A percentile compares a stretch with the other conserved stretches of the same genome.
Evolutionary conservation across 1,140 invertebrate species (phyloP).

Genomic region (Oedothorax gibbosus): DNA sequence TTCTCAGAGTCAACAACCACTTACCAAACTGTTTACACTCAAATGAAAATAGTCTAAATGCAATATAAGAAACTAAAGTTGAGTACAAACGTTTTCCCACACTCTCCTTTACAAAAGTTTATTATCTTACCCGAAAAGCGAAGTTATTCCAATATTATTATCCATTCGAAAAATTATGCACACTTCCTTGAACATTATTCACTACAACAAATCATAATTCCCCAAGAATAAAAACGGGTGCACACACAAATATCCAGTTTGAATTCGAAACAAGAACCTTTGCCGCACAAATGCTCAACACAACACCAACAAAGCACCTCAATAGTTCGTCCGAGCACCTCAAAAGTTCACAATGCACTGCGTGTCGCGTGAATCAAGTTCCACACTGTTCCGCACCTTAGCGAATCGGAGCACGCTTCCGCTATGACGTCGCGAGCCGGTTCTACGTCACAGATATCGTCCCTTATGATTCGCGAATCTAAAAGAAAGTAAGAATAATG

Average conservation of each 20-base stretch:
- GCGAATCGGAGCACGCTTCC: slow-evolving; percentile 34
- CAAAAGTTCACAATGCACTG: slow-evolving; percentile 51
- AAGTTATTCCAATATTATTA: slow-evolving; percentile 48
- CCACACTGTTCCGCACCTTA: background rate
- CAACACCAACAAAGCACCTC: background rate
- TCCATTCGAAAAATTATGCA: slow-evolving; percentile 38
- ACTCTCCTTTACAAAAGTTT: background rate
- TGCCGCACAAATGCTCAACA: slow-evolving; percentile 12
- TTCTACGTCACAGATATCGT: slow-evolving; percentile 29
- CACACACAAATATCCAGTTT: slow-evolving; percentile 28
- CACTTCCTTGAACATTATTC: slow-evolving; percentile 8
- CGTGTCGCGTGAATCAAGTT: slow-evolving; percentile 29
- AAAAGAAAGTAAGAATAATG: slow-evolving; percentile 13
- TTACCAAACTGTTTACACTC: no score
- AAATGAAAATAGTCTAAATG: no score
- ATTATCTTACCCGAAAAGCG: slow-evolving; percentile 38
- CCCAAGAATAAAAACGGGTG: background rate
- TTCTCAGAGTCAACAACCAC: no score
- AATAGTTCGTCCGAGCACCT: slow-evolving; percentile 16
- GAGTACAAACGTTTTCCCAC: no score
- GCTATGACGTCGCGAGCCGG: slow-evolving; percentile 36
- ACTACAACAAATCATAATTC: slow-evolving; percentile 6
- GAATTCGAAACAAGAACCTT: background rate
- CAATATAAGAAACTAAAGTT: no score
- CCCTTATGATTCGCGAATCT: slow-evolving; percentile 13